phyloP scores from a whole-genome alignment of 2,888 invertebrate genomes.

The Apotomis capreana region DNA sequence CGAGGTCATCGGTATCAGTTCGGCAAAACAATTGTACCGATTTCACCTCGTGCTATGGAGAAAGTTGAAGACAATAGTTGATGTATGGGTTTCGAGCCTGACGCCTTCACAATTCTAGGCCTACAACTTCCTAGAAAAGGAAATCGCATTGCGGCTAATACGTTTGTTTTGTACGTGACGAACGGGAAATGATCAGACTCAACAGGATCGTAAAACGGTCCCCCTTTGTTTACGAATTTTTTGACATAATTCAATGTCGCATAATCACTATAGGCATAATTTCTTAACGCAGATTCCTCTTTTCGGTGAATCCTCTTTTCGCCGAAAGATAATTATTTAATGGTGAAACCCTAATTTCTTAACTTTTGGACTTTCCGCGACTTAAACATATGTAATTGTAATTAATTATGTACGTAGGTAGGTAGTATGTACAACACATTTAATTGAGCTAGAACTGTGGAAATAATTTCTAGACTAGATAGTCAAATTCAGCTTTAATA shows the following conservation, averaged over 20 bases:
- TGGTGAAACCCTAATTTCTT: too few relatives aligned
- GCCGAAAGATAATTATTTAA: too few relatives aligned
- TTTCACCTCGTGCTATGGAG: conserved; percentile 64
- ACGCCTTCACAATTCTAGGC: conserved; percentile 30
- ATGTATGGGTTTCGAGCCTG: conserved; percentile 34
- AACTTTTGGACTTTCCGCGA: too few relatives aligned
- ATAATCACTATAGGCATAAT: too few relatives aligned
- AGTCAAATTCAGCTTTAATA: too few relatives aligned
- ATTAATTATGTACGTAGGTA: too few relatives aligned
- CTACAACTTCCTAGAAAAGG: conserved; percentile 29
- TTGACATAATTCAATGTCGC: too few relatives aligned
- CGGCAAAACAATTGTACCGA: conserved; percentile 64
- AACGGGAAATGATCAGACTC: neutral
- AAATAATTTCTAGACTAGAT: too few relatives aligned
- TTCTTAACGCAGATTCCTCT: neutral
- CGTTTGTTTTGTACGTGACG: conserved; percentile 1
- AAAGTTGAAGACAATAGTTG: conserved; percentile 57
- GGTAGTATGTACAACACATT: too few relatives aligned
- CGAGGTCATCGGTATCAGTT: conserved; percentile 56
- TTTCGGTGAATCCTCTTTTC: neutral
- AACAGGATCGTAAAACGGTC: neutral
- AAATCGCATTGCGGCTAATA: conserved; percentile 14
- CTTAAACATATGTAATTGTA: too few relatives aligned
- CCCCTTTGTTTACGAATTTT: too few relatives aligned
- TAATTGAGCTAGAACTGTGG: too few relatives aligned